A percentile compares a stretch with the other conserved stretches of the same genome.
Evolutionary conservation across 1,140 invertebrate genomes (phyloP).

Genomic region (Lepidurus apus): DNA sequence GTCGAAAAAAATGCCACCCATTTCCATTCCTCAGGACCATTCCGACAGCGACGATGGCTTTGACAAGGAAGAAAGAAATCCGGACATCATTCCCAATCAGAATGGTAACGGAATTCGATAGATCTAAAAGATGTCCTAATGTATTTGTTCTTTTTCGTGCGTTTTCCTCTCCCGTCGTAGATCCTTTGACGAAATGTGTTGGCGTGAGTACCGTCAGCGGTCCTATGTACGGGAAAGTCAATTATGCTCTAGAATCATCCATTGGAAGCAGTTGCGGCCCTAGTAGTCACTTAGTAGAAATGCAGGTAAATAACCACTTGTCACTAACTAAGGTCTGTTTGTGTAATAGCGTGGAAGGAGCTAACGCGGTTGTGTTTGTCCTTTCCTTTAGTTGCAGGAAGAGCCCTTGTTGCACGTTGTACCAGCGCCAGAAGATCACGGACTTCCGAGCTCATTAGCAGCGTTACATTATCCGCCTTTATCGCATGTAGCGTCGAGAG

Average conservation of each 20-base stretch:
- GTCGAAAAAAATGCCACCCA: background rate
- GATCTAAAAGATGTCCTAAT: background rate
- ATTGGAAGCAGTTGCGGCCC: background rate
- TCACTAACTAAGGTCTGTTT: background rate
- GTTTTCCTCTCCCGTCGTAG: background rate
- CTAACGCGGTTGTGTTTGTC: background rate
- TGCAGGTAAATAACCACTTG: background rate
- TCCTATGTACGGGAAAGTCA: conserved; percentile 11
- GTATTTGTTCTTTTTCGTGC: background rate
- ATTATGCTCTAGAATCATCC: background rate
- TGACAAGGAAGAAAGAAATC: conserved; percentile 32
- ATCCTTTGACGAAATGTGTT: conserved; percentile 30
- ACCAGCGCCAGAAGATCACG: conserved; percentile 8
- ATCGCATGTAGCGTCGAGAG: background rate
- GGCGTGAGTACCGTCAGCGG: conserved; percentile 31
- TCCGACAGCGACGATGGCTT: conserved; percentile 8
- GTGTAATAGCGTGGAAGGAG: background rate
- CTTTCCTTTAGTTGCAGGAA: background rate
- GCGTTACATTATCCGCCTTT: background rate
- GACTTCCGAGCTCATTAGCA: conserved; percentile 1
- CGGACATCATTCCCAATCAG: conserved; percentile 32
- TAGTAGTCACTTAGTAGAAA: background rate
- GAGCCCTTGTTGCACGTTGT: conserved; percentile 13
- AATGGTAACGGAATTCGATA: conserved; percentile 8
- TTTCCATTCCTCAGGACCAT: conserved; percentile 12